These are phyloP conservation scores for Rhadina sibilatrix DNA, from an alignment of 2,113 vertebrate species.

Conservation along the genomic window DNA sequence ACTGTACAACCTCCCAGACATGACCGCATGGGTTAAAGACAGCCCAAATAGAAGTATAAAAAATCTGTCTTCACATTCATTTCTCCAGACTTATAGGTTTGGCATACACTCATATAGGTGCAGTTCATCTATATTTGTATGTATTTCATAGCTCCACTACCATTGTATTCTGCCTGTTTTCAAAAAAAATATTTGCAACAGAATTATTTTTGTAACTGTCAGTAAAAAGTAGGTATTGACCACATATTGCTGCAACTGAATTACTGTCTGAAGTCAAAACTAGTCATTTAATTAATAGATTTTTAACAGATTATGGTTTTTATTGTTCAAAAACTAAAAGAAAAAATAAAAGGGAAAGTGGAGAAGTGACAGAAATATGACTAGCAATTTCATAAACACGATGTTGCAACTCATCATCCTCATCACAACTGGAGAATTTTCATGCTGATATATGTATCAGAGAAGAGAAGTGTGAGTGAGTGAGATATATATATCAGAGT, in stretches of 20 bases:
- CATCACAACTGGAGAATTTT: neutral
- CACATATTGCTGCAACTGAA: neutral
- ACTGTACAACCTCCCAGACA: neutral
- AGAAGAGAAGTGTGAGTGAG: no score
- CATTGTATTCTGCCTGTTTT: neutral
- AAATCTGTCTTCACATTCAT: neutral
- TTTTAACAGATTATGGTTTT: neutral
- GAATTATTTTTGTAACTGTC: neutral
- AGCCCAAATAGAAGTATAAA: neutral
- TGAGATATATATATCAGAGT: neutral
- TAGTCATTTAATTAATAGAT: neutral
- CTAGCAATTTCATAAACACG: neutral
- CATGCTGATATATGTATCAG: neutral
- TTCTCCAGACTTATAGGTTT: neutral
- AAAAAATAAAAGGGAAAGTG: neutral
- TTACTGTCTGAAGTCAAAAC: neutral
- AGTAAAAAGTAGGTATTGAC: neutral
- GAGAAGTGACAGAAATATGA: neutral
- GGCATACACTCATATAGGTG: neutral
- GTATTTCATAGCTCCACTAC: neutral
- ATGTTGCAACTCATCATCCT: neutral
- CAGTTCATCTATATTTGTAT: neutral
- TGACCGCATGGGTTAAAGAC: neutral
- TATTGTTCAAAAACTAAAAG: neutral
- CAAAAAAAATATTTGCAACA: neutral